These are phyloP conservation scores for Aldrovandia affinis DNA, from an alignment of 2,797 vertebrate genomes.

Conservation along the genomic window DNA sequence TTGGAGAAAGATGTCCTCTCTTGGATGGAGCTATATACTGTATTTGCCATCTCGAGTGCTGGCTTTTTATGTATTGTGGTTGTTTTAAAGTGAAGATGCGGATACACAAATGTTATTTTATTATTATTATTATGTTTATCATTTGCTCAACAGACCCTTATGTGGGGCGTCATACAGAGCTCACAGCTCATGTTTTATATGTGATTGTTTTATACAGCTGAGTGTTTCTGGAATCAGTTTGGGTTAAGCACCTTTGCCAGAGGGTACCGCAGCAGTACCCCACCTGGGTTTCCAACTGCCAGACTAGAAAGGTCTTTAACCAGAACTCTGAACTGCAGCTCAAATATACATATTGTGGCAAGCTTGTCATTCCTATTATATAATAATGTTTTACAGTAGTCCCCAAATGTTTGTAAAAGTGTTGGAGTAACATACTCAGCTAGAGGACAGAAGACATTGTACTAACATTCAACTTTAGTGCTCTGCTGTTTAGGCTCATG, in stretches of 20 bases:
- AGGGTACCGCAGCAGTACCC: background rate
- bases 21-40: conserved; percentile 62
- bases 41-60: conserved; percentile 73
- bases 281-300: background rate
- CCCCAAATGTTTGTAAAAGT: background rate
- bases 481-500: too few species aligned
- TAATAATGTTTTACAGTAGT: background rate
- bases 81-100: conserved; percentile 30
- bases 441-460: too few species aligned
- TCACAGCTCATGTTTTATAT: background rate
- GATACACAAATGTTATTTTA: background rate
- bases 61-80: conserved; percentile 41
- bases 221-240: background rate
- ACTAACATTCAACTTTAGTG: too few species aligned
- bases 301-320: background rate
- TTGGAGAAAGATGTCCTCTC: conserved; percentile 78
- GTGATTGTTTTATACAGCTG: background rate
- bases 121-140: background rate
- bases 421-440: too few species aligned
- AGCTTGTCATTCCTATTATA: background rate
- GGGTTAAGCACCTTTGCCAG: background rate
- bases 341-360: background rate
- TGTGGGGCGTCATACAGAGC: background rate
- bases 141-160: background rate
- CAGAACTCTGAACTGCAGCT: background rate